A percentile compares a stretch with the other conserved stretches of the same genome.
These are phyloP conservation scores for Lucifuga dentata DNA, from an alignment of 2,113 vertebrate species.

Conservation along the genomic window DNA sequence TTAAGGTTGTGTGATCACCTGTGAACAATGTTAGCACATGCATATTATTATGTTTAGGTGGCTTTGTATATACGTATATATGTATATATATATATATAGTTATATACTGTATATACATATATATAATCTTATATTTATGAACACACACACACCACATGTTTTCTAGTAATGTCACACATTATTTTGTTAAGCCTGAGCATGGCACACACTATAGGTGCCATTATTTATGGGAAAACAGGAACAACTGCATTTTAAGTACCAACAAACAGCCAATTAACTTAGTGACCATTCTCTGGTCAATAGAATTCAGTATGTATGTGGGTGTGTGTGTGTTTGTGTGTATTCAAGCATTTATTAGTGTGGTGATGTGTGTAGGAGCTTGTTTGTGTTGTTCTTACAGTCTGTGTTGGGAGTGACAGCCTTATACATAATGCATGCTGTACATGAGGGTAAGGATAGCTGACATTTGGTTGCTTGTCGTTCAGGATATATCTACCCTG, in stretches of 20 bases:
- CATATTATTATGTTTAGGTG: too few relatives aligned
- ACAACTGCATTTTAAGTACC: not conserved
- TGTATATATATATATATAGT: too few relatives aligned
- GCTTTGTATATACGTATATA: too few relatives aligned
- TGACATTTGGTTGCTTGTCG: slow-evolving; percentile 67
- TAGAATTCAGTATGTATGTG: not conserved
- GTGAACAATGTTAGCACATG: not conserved
- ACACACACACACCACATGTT: too few relatives aligned
- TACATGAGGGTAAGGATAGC: slow-evolving; percentile 58
- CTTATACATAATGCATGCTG: slow-evolving; percentile 56
- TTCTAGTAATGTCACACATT: not conserved
- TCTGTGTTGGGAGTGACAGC: slow-evolving; percentile 42
- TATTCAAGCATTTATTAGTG: not conserved
- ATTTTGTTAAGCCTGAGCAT: not conserved
- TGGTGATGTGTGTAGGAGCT: slow-evolving; percentile 2
- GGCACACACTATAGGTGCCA: not conserved
- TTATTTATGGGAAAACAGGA: not conserved
- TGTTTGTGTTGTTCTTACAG: slow-evolving; percentile 30
- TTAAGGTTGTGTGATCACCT: not conserved
- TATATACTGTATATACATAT: too few relatives aligned
- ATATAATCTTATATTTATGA: too few relatives aligned
- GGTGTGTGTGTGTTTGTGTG: not conserved
- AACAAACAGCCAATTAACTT: slow-evolving; percentile 6
- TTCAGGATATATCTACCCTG: slow-evolving; percentile 56
- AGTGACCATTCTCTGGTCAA: not conserved